Evolutionary conservation across 2,888 invertebrate species (phyloP), one percentile per base, ranked within the genome.

Genomic region (Aleiodes alternator): DNA sequence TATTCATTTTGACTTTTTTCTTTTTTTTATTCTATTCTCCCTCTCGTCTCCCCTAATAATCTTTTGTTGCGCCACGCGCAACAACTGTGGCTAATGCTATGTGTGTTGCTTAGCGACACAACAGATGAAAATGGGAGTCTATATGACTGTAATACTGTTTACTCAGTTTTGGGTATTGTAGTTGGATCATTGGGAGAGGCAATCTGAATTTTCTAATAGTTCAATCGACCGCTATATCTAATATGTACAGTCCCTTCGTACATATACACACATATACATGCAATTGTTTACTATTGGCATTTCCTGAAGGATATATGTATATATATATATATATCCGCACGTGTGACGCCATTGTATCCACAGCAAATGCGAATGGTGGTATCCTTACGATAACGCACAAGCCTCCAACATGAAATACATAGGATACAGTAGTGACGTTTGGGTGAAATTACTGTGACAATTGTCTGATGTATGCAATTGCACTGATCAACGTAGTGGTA

Each of bases 91-190:
- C 48, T 34, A 48, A 43, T 53, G 75, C 55, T 75, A 50, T 43
- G 11, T 43, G 11, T 43, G 55, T 53, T 43, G 76, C 31, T 68
- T 74, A 68, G 70, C 68, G 66, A 59, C 69, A 59, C 69, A 71
- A 66, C 69, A 69, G 59, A 50, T 43, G 14, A 48, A 69, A 76
- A 59, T 72, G 55, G 34, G 72, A 77, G 61, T 56, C 66, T 64
- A 66, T 73, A 73, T 75, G 71, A 3, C 8, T 14, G 14, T 43
- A 48, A 64, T 64, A 43, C 7, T 64, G 64, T 64, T 64, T 64
- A 38, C 64, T 23, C 23, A 48, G 64, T 14, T 38, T 61, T 61
- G 14, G 14, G 11, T 61, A 61, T 34, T 61, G 61, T 61, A 8
- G 38, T 8, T 6, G 34, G 8, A 34, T 38, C n/a, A n/a, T 12